Evolutionary conservation across 2,888 invertebrate genomes (phyloP).

Genomic region (Choreutis nemorana): DNA sequence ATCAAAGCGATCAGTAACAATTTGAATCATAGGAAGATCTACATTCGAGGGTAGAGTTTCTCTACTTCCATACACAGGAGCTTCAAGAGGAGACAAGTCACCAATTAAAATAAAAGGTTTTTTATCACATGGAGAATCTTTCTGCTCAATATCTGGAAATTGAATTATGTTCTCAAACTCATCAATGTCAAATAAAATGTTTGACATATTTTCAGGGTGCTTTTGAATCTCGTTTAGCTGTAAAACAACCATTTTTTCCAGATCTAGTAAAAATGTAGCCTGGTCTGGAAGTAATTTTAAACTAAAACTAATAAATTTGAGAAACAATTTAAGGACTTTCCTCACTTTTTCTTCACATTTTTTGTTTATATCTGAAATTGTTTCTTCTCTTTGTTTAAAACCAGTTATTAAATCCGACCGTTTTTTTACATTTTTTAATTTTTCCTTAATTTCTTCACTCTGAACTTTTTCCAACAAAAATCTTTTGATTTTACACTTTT

Average conservation of each 20-base stretch:
- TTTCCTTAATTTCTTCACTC: conserved; percentile 28
- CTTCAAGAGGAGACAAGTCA: conserved; percentile 26
- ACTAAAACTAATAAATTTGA: conserved; percentile 49
- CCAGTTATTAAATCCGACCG: conserved; percentile 23
- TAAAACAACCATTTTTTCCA: conserved; percentile 47
- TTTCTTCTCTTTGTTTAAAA: conserved; percentile 24
- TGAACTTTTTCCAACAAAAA: conserved; percentile 38
- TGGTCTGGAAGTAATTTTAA: conserved; percentile 51
- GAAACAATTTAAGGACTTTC: conserved; percentile 42
- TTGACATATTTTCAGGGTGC: conserved; percentile 18
- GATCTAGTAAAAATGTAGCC: conserved; percentile 42
- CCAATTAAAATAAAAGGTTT: conserved; percentile 42
- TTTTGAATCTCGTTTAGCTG: conserved; percentile 50
- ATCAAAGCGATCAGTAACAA: conserved; percentile 37
- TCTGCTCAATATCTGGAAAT: conserved; percentile 20
- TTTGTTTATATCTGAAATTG: conserved; percentile 31
- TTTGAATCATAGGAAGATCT: conserved; percentile 34
- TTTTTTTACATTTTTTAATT: conserved; percentile 30
- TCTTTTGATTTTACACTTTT: conserved; percentile 46
- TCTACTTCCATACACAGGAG: conserved; percentile 34
- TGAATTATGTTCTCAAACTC: conserved; percentile 23
- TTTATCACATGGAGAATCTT: conserved; percentile 21
- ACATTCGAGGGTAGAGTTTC: conserved; percentile 39
- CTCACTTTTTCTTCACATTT: conserved; percentile 46
- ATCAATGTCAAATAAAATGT: conserved; percentile 31